Evolutionary conservation across 30 jellyfish, hydroid and myxozoan genomes (phyloP).

Genomic region (Nemopilema nomurai): DNA sequence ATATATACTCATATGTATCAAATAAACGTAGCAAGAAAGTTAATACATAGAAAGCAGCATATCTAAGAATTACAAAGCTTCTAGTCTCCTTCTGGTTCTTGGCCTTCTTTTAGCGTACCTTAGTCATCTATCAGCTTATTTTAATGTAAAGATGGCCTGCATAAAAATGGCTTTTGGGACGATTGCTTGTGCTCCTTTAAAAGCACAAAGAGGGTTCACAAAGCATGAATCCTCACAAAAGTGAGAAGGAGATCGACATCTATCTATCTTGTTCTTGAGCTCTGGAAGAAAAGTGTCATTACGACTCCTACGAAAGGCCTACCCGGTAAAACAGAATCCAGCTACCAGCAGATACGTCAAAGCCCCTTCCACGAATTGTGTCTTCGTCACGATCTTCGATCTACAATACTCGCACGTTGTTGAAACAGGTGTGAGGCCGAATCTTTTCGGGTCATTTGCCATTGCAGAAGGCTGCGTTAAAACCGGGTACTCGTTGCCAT

Average conservation of each 20-base stretch:
- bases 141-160: no score
- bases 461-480: conserved; percentile 23
- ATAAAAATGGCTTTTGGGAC: no score
- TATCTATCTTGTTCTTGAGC: neutral
- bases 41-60: no score
- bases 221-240: neutral
- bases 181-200: no score
- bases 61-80: no score
- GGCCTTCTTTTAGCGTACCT: no score
- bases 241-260: neutral
- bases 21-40: no score
- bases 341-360: conserved; percentile 67
- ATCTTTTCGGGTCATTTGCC: conserved; percentile 55
- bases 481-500: conserved; percentile 43
- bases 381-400: conserved; percentile 55
- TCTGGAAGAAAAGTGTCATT: neutral
- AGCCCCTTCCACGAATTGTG: conserved; percentile 82
- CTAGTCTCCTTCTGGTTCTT: no score
- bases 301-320: neutral
- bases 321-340: conserved; percentile 71
- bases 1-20: no score
- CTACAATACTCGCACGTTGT: conserved; percentile 60
- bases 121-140: no score
- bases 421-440: conserved; percentile 64
- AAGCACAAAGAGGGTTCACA: neutral